These are phyloP conservation scores for Taeniopygia guttata DNA, from an alignment of 2,797 vertebrate species.

Conservation along the genomic window DNA sequence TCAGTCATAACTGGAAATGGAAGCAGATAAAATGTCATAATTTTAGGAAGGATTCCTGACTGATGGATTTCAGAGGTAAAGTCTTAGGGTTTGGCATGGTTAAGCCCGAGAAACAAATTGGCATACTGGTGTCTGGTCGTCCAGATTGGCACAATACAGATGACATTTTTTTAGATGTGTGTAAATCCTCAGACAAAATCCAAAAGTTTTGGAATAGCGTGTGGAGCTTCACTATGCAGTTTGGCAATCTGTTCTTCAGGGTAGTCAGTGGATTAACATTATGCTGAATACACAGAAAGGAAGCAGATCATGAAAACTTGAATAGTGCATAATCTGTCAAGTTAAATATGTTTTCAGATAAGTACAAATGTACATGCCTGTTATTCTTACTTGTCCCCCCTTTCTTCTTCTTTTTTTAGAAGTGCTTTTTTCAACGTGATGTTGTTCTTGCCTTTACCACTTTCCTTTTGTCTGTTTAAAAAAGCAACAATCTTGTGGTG, in stretches of 20 bases:
- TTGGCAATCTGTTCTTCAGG: neutral
- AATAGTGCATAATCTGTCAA: neutral
- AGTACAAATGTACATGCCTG: neutral
- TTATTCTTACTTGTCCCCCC: neutral
- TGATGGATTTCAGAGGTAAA: neutral
- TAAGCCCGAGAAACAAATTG: neutral
- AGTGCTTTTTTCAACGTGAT: neutral
- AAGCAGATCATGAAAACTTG: neutral
- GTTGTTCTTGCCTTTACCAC: neutral
- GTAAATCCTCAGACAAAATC: neutral
- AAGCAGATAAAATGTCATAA: neutral
- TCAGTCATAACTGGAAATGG: neutral
- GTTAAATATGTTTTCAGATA: neutral
- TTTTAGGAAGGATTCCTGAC: neutral
- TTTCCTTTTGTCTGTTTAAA: neutral
- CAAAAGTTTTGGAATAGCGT: neutral
- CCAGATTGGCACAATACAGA: neutral
- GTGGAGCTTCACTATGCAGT: neutral
- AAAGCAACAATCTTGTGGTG: neutral
- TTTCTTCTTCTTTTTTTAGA: neutral
- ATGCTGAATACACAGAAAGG: neutral
- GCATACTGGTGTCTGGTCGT: neutral
- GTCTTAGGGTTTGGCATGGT: neutral
- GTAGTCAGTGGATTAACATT: neutral
- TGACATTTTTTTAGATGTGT: neutral